Base-by-base conservation (phyloP, 2,888 invertebrate genomes). In the Gymnocheta viridis region DNA sequence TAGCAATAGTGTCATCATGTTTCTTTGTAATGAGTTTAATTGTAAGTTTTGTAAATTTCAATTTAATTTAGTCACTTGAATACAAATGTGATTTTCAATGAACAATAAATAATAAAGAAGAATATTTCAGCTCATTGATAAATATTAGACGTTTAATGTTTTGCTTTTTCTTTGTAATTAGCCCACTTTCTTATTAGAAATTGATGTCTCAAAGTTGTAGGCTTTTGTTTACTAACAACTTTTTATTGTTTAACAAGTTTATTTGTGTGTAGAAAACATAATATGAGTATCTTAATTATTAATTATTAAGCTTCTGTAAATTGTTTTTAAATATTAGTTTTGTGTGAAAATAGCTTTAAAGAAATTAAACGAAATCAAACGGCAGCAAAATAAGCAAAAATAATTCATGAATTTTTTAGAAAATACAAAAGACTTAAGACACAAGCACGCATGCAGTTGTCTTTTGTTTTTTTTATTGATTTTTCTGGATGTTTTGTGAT, bases 351-450 rank as follows among this genome's bases (percentile, higher is more conserved):
- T 0, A 9, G n/a, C 22, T 67, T 9, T 2, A 54, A 69, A 51
- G 14, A 38, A 35, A 14, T 19, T 44, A 14, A 41, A 70, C 41
- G 0, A 22, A 54, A 27, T 17, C 29, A 41, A 41, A 27, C 22
- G 47, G 47, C 9, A 32, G 22, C n/a, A n/a, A n/a, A n/a, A n/a
- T n/a, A n/a, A 19, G 9, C 7, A 29, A 41, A 10, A 51, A 35
- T n/a, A n/a, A 58, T 70, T 22, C 56, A 58, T 29, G 12, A 24
- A 44, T 24, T 17, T 49, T 1, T 4, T 35, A 29, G 14, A 2
- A 9, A 64, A 78, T 70, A 83, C 69, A 72, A 81, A 85, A 83
- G 85, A 85, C 56, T 78, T 60, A 76, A 83, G 83, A 69, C 12
- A 47, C 78, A 81, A 83, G 83, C 83, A 72, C 76, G 77, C 64